phyloP scores from a whole-genome alignment of 2,113 vertebrate genomes.

The Syngnathoides biaculeatus region DNA sequence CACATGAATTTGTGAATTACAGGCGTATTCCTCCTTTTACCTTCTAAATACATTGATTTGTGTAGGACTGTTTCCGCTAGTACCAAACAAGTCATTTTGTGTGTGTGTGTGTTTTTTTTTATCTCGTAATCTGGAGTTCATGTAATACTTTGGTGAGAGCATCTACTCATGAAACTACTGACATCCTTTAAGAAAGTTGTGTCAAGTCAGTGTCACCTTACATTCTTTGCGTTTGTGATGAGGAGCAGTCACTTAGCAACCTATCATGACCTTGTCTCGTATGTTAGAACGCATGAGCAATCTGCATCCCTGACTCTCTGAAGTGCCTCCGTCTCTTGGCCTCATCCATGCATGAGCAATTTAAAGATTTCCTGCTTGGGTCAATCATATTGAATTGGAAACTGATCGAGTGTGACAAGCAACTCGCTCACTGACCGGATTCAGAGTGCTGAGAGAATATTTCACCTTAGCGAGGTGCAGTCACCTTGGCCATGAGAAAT shows the following conservation, averaged over 20 bases:
- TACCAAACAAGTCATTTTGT: too few relatives aligned
- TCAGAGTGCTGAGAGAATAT: constrained; percentile 26
- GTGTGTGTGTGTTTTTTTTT: neutral
- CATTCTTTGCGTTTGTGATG: constrained; percentile 9
- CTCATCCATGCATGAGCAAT: constrained; percentile 55
- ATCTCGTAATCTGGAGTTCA: neutral
- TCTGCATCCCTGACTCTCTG: constrained; percentile 47
- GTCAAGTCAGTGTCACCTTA: constrained; percentile 29
- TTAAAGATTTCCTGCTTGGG: constrained; percentile 68
- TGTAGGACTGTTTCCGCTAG: neutral
- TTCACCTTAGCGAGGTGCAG: constrained; percentile 45
- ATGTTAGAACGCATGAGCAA: constrained; percentile 64
- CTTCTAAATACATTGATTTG: neutral
- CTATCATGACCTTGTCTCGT: constrained; percentile 60
- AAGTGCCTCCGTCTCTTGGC: constrained; percentile 47
- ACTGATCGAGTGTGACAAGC: constrained; percentile 61
- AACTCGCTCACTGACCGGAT: constrained; percentile 19
- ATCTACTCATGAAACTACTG: neutral
- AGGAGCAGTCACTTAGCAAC: constrained; percentile 50
- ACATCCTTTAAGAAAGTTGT: constrained; percentile 11
- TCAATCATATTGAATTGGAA: constrained; percentile 54
- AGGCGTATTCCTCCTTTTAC: too few relatives aligned
- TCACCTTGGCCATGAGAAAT: constrained; percentile 52
- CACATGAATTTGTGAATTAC: too few relatives aligned
- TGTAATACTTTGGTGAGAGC: neutral